A percentile compares a stretch with the other conserved stretches of the same genome.
Conservation (phyloP, 2,888 invertebrate species). For the Corbicula japonica region DNA sequence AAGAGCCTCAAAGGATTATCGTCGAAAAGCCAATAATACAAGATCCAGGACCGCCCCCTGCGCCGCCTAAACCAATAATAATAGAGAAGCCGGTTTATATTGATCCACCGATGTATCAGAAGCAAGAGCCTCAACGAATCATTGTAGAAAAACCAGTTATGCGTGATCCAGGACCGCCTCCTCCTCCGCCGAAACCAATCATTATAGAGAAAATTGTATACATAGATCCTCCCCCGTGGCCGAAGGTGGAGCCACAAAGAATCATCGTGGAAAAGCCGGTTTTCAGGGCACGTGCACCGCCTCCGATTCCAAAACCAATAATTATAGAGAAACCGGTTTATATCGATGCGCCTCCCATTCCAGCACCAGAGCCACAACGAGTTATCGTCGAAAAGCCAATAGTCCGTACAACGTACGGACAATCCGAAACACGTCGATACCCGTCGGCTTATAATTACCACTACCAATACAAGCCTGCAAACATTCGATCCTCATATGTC, state of each 20-base stretch:
- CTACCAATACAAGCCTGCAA: conserved; percentile 35
- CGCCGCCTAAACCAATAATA: conserved; percentile 44
- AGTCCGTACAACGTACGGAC: conserved; percentile 33
- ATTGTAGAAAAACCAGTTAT: conserved; percentile 57
- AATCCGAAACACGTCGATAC: conserved; percentile 37
- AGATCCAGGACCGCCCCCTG: conserved; percentile 53
- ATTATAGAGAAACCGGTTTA: conserved; percentile 60
- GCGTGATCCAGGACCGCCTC: conserved; percentile 55
- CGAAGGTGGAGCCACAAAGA: conserved; percentile 47
- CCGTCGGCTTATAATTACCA: conserved; percentile 38
- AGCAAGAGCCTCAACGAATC: conserved; percentile 58
- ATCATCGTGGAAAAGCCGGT: conserved; percentile 62
- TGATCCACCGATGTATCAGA: conserved; percentile 32
- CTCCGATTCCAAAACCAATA: conserved; percentile 40
- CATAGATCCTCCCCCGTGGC: conserved; percentile 59
- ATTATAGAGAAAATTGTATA: conserved; percentile 59
- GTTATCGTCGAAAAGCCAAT: conserved; percentile 59
- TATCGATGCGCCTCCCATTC: conserved; percentile 37
- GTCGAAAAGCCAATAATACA: conserved; percentile 55
- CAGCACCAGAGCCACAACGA: conserved; percentile 40
- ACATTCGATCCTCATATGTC: conserved; percentile 37
- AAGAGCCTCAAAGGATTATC: conserved; percentile 50
- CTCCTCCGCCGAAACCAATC: conserved; percentile 54
- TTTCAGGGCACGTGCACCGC: conserved; percentile 46
- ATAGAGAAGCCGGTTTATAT: conserved; percentile 51